Conservation (phyloP, 2,113 vertebrate species). For the Nannospalax galili region DNA sequence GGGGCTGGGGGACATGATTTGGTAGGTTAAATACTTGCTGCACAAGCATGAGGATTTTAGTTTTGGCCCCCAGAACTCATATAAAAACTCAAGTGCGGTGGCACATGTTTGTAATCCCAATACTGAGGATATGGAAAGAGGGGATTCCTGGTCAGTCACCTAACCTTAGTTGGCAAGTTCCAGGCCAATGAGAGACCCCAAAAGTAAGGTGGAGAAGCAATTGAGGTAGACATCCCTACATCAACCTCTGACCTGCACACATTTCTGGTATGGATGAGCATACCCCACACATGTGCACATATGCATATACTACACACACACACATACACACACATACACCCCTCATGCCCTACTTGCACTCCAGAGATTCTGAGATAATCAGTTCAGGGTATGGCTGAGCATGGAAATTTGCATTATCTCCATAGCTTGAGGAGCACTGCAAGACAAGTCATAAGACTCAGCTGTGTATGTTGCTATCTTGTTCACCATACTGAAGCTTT, state of each 20-base stretch:
- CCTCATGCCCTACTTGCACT: background rate
- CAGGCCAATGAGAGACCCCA: background rate
- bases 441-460: background rate
- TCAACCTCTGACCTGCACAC: background rate
- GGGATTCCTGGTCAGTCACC: background rate
- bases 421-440: background rate
- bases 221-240: background rate
- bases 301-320: background rate
- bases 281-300: too few relatives aligned
- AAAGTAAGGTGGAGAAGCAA: background rate
- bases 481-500: background rate
- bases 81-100: too few relatives aligned
- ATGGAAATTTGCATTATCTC: background rate
- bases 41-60: background rate
- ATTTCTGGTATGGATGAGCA: background rate
- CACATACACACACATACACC: background rate
- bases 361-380: background rate
- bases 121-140: background rate
- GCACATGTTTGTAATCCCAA: background rate
- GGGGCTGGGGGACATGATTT: too few relatives aligned
- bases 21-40: background rate
- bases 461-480: background rate
- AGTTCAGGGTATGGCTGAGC: background rate
- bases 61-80: background rate
- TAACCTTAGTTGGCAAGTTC: background rate